phyloP scores from a whole-genome alignment of 2,888 invertebrate genomes.

The Eupithecia tripunctaria region DNA sequence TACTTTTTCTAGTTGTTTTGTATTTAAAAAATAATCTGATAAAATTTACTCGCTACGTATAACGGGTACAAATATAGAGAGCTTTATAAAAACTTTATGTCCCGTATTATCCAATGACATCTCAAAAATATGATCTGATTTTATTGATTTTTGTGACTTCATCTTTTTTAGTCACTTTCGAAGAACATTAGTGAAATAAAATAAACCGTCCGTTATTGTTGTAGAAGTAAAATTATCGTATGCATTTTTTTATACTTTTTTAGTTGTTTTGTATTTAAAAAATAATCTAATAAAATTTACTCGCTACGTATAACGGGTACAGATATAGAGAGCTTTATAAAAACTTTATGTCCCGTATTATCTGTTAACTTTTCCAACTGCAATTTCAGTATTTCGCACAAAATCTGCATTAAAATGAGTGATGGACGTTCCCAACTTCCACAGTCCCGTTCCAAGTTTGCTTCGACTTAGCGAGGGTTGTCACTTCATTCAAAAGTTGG shows the following conservation, averaged over 20 bases:
- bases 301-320: neutral
- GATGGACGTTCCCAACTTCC: slow-evolving; percentile 18
- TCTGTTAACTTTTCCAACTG: slow-evolving; percentile 1
- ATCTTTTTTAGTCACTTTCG: neutral
- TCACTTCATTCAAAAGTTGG: slow-evolving; percentile 28
- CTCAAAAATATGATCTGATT: no score
- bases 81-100: no score
- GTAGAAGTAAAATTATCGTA: no score
- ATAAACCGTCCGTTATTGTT: no score
- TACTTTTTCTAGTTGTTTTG: no score
- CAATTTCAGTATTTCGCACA: slow-evolving; percentile 4
- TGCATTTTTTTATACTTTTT: no score
- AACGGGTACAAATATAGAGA: no score
- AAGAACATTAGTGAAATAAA: neutral
- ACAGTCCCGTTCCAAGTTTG: slow-evolving; percentile 23
- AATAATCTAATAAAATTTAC: neutral
- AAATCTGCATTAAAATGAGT: slow-evolving; percentile 22
- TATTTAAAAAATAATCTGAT: no score
- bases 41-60: no score
- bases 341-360: neutral
- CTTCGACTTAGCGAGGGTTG: slow-evolving; percentile 23
- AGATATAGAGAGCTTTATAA: neutral
- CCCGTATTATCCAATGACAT: no score
- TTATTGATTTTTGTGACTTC: no score
- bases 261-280: no score